Percentiles rank a stretch among this genome's conserved stretches.
phyloP scores from a whole-genome alignment of 2,797 vertebrate species.

The Parauchenoglanis ngamensis region DNA sequence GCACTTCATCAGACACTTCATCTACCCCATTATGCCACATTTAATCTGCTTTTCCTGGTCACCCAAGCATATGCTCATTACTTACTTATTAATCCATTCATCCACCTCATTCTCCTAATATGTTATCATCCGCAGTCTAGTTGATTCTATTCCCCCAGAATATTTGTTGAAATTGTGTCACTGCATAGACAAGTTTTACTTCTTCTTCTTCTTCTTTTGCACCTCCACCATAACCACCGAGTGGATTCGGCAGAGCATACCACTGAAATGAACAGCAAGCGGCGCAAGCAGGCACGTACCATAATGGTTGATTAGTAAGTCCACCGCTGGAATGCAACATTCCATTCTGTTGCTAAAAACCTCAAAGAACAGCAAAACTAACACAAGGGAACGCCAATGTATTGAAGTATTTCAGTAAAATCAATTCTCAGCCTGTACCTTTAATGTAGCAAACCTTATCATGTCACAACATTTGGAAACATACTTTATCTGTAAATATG shows the following conservation, averaged over 20 bases:
- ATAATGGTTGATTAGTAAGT: conserved; percentile 13
- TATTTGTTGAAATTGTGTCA: not conserved
- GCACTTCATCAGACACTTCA: not conserved
- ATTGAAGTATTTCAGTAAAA: not conserved
- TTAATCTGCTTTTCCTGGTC: not conserved
- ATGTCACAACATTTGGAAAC: not conserved
- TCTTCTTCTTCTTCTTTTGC: not conserved
- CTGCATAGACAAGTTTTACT: not conserved
- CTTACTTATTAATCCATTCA: not conserved
- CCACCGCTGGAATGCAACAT: not conserved
- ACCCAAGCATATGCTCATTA: not conserved
- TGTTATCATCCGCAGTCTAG: not conserved
- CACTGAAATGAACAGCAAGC: not conserved
- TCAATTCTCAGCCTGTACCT: not conserved
- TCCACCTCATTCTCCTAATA: not conserved
- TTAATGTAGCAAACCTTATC: not conserved
- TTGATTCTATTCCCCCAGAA: not conserved
- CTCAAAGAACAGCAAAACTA: not conserved
- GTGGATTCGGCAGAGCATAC: not conserved
- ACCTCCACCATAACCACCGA: not conserved
- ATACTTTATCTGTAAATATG: not conserved
- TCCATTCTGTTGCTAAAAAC: not conserved
- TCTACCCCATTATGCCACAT: not conserved
- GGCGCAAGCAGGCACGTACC: not conserved
- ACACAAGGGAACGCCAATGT: not conserved